Conservation (phyloP, 2,113 vertebrate genomes). For the Holacanthus passer region DNA sequence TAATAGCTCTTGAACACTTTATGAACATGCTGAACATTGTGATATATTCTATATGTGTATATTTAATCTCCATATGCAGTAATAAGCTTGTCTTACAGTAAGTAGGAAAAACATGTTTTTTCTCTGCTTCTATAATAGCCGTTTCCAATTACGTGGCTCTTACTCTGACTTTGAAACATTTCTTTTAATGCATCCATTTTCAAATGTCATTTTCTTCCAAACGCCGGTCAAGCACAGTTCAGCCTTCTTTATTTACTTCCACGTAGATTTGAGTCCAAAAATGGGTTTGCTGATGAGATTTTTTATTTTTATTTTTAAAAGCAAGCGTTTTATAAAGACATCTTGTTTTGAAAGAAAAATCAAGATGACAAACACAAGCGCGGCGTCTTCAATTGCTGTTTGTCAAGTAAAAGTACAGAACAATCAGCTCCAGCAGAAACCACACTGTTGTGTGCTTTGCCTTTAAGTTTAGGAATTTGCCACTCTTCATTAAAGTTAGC, state of each 20-base stretch:
- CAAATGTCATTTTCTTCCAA: constrained; percentile 13
- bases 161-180: constrained; percentile 8
- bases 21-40: background rate
- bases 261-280: constrained; percentile 7
- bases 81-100: background rate
- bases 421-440: background rate
- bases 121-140: background rate
- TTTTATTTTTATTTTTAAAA: too few relatives aligned
- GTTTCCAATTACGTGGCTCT: constrained; percentile 11
- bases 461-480: background rate
- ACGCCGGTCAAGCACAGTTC: background rate
- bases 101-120: background rate
- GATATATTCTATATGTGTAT: background rate
- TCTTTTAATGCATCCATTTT: constrained; percentile 13
- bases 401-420: constrained; percentile 16
- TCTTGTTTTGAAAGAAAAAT: constrained; percentile 18
- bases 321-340: background rate
- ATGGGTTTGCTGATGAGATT: background rate
- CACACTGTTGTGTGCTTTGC: background rate
- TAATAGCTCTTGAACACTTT: background rate
- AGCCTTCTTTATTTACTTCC: background rate
- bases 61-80: background rate
- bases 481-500: constrained; percentile 27
- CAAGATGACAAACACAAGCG: background rate
- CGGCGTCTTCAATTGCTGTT: background rate